Percentiles rank a stretch among this genome's conserved stretches.
phyloP scores from a whole-genome alignment of 2,888 invertebrate species.

The Busseola fusca region DNA sequence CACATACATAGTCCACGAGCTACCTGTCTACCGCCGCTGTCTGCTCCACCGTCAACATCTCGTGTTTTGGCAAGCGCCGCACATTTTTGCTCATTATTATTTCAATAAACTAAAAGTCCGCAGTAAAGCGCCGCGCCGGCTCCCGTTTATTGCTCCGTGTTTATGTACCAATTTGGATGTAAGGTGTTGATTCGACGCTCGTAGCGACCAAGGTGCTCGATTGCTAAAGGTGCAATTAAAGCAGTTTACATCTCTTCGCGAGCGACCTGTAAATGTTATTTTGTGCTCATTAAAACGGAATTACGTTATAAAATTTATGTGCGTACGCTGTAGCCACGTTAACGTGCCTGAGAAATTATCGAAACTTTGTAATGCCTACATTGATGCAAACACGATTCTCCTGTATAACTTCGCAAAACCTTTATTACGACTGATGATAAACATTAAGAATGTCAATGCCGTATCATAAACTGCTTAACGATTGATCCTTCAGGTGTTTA shows the following conservation, averaged over 20 bases:
- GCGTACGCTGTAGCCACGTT: conserved; percentile 76
- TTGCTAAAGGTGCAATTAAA: conserved; percentile 80
- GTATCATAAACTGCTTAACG: conserved; percentile 11
- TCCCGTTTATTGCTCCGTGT: conserved; percentile 68
- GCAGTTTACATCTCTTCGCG: conserved; percentile 82
- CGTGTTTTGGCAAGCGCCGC: conserved; percentile 71
- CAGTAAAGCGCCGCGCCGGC: conserved; percentile 60
- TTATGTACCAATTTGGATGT: conserved; percentile 71
- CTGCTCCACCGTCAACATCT: conserved; percentile 65
- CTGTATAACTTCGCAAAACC: conserved; percentile 8
- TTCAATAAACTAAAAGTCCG: conserved; percentile 59
- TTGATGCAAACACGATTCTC: conserved; percentile 43
- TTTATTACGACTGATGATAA: conserved; percentile 27
- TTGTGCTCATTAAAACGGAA: conserved; percentile 82
- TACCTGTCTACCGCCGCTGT: conserved; percentile 78
- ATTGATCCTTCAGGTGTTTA: conserved; percentile 21
- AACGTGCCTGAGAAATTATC: conserved; percentile 75
- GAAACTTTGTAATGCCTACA: conserved; percentile 73
- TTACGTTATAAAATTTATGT: conserved; percentile 84
- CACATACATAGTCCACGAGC: conserved; percentile 64
- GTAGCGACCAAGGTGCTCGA: conserved; percentile 72
- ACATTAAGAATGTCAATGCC: not conserved
- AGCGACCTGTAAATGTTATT: conserved; percentile 86
- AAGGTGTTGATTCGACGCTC: conserved; percentile 81
- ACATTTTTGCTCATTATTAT: conserved; percentile 63